Evolutionary conservation across 2,797 vertebrate genomes (phyloP), one percentile per base, ranked within the genome.

Genomic region (Enteromius argenteus): DNA sequence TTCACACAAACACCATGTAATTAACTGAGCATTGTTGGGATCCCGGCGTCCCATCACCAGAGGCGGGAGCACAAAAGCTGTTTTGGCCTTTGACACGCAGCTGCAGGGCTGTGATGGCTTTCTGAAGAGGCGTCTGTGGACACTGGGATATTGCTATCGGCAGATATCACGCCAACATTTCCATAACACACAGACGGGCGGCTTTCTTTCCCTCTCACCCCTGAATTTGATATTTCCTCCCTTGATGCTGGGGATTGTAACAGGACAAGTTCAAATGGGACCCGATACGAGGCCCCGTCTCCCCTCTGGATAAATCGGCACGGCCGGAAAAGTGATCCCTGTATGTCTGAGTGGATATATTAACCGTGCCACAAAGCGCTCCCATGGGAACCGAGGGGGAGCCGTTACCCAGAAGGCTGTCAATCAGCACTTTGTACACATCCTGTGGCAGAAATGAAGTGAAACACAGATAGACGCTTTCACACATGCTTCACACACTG

Each of bases 11-110:
- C 58, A 44, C 10, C 58, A 32, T 82, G 90, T 93, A 93, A 94
- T 94, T 93, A 94, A 86, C 3, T 39, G 79, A 44, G 79, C 80
- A 91, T 91, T 93, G 91, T 93, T 88, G 81, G 90, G 90, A 90
- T 79, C 88, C 86, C 81, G 74, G 87, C 85, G 64, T 89, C 89
- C 93, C 93, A 93, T 95, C 92, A 94, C 87, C 79, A 77, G 19
- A 68, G 23, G 9, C 62, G 11, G 71, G 17, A 78, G 81, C 75
- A 82, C 53, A 80, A 72, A 53, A 58, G 62, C 84, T 73, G 46
- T 68, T 58, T 21, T 15, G 37, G 64, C 62, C 82, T 53, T 58
- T 68, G 56, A 83, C 84, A 60, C 84, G 79, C 89, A 89, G 90
- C 90, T 92, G 91, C 88, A 87, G 88, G 44, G 30, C 51, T 6